A percentile compares a stretch with the other conserved stretches of the same genome.
phyloP scores from a whole-genome alignment of 2,797 vertebrate species.

The Stomatorhinus walkeri region DNA sequence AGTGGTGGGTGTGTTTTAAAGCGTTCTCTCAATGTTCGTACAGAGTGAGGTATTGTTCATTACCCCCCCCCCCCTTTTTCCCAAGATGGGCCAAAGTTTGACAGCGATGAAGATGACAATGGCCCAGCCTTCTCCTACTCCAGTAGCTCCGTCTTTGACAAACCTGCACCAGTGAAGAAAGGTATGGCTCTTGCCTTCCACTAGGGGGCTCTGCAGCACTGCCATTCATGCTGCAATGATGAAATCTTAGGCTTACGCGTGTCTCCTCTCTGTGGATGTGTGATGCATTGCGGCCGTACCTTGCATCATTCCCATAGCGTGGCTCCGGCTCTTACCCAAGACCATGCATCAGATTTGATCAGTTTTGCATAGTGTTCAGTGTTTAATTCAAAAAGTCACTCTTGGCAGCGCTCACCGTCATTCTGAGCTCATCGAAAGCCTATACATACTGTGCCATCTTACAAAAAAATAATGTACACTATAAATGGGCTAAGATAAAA shows the following conservation, averaged over 20 bases:
- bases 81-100: conserved; percentile 77
- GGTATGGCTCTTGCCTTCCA: conserved; percentile 54
- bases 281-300: background rate
- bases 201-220: conserved; percentile 22
- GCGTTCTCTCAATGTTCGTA: background rate
- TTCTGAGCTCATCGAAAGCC: background rate
- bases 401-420: background rate
- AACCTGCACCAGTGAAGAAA: conserved; percentile 77
- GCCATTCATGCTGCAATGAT: background rate
- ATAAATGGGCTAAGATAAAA: background rate
- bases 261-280: background rate
- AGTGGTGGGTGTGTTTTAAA: conserved; percentile 68
- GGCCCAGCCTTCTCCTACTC: conserved; percentile 73
- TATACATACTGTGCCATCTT: background rate
- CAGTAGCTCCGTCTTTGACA: conserved; percentile 75
- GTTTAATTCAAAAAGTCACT: background rate
- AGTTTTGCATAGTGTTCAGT: background rate
- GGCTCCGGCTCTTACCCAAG: background rate
- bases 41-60: too few species aligned
- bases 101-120: conserved; percentile 77
- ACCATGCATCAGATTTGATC: background rate
- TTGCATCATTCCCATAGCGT: background rate
- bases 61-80: background rate
- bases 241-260: background rate
- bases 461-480: background rate